Evolutionary conservation across 2,888 invertebrate genomes (phyloP).

Genomic region (Arge pagana): DNA sequence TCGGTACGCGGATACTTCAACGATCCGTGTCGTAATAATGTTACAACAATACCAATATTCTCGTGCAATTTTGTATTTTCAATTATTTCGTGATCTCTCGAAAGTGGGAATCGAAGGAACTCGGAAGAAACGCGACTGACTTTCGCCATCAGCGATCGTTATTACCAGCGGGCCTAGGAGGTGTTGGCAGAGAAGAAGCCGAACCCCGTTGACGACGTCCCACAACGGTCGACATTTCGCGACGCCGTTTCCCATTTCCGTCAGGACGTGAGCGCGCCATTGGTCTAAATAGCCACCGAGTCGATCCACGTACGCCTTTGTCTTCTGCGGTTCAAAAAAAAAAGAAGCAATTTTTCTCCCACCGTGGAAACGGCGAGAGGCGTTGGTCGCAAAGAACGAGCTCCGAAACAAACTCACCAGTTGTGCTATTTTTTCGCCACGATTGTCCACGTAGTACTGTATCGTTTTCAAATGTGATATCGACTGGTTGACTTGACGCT

Average conservation of each 20-base stretch:
- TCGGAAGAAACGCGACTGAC: background rate
- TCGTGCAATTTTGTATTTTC: too few species aligned
- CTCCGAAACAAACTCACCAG: too few species aligned
- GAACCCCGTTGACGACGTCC: slow-evolving; percentile 69
- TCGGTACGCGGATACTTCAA: background rate
- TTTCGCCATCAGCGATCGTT: too few species aligned
- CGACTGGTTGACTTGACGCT: slow-evolving; percentile 74
- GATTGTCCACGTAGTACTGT: slow-evolving; percentile 75
- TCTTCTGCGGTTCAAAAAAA: slow-evolving; percentile 58
- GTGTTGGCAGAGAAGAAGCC: slow-evolving; percentile 67
- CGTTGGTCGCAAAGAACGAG: slow-evolving; percentile 18
- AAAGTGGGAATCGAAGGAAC: too few species aligned
- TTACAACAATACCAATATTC: too few species aligned
- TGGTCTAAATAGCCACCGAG: slow-evolving; percentile 70
- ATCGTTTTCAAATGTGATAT: slow-evolving; percentile 76
- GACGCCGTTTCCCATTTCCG: slow-evolving; percentile 67
- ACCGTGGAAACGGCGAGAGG: background rate
- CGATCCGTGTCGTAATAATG: too few species aligned
- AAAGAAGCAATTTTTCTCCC: background rate
- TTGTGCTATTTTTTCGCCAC: slow-evolving; percentile 71
- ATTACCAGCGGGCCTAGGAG: slow-evolving; percentile 70
- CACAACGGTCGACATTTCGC: slow-evolving; percentile 76
- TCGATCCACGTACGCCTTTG: slow-evolving; percentile 64
- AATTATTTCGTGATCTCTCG: too few species aligned
- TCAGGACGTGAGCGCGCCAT: slow-evolving; percentile 69